These are phyloP conservation scores for Hyaena hyaena DNA, from an alignment of 2,113 vertebrate genomes.

Conservation along the genomic window DNA sequence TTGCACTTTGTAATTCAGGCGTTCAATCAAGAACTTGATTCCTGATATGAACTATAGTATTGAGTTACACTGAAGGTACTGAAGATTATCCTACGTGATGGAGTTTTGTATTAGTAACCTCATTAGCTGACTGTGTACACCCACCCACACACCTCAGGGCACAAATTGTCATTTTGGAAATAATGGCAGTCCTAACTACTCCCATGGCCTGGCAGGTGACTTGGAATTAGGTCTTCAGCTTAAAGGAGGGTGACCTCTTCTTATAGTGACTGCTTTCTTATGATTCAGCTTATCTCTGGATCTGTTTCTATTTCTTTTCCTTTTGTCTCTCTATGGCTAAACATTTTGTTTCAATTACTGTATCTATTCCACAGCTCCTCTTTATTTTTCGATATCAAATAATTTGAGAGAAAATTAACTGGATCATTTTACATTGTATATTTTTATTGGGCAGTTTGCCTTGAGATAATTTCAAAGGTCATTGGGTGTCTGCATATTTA, in stretches of 20 bases:
- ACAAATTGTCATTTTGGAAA: not conserved
- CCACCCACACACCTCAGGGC: accelerated
- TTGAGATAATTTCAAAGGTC: not conserved
- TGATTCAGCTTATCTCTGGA: not conserved
- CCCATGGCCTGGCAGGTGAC: not conserved
- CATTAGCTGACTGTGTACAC: not conserved
- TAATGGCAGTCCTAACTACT: not conserved
- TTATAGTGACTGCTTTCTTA: not conserved
- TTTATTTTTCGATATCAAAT: not conserved
- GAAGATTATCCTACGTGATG: not conserved
- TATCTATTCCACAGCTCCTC: not conserved
- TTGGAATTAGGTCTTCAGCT: not conserved
- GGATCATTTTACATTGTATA: not conserved
- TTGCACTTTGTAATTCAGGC: not conserved
- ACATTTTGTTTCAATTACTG: not conserved
- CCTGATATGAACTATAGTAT: not conserved
- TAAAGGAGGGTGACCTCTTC: not conserved
- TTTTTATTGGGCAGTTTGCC: not conserved
- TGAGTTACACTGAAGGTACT: not conserved
- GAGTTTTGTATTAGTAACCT: not conserved
- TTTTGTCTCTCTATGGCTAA: not conserved
- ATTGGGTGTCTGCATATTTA: not conserved
- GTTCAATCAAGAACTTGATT: not conserved
- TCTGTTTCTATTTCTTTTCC: not conserved
- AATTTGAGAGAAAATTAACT: not conserved